phyloP scores from a whole-genome alignment of 2,888 invertebrate species.

The Nemotelus nigrinus region DNA sequence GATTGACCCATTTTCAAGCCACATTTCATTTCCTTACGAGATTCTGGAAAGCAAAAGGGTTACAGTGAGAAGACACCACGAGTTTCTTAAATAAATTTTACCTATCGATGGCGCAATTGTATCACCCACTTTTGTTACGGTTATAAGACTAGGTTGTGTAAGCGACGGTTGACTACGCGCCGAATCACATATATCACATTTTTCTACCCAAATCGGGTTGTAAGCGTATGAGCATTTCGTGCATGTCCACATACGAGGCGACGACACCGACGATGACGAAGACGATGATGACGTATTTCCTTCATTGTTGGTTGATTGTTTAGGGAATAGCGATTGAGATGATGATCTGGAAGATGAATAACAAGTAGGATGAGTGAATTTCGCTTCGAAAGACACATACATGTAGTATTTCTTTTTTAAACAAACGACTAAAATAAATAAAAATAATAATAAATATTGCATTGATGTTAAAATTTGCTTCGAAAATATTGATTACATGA shows the following conservation, averaged over 20 bases:
- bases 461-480: too few species aligned
- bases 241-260: slow-evolving; percentile 84
- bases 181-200: slow-evolving; percentile 85
- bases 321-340: slow-evolving; percentile 52
- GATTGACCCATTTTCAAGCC: slow-evolving; percentile 55
- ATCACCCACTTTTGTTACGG: slow-evolving; percentile 69
- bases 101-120: slow-evolving; percentile 56
- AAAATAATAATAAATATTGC: neutral
- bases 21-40: slow-evolving; percentile 54
- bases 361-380: neutral
- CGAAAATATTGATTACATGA: too few species aligned
- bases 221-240: slow-evolving; percentile 88
- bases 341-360: slow-evolving; percentile 17
- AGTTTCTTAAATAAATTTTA: slow-evolving; percentile 45
- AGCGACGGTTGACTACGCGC: slow-evolving; percentile 70
- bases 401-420: neutral
- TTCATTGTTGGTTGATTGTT: slow-evolving; percentile 53
- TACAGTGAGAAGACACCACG: slow-evolving; percentile 1
- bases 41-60: slow-evolving; percentile 48
- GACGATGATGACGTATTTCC: slow-evolving; percentile 56
- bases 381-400: neutral
- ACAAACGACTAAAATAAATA: neutral
- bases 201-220: slow-evolving; percentile 81
- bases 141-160: slow-evolving; percentile 75
- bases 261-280: slow-evolving; percentile 50